Evolutionary conservation across 2,797 vertebrate genomes (phyloP).

Genomic region (Clarias fuscus): DNA sequence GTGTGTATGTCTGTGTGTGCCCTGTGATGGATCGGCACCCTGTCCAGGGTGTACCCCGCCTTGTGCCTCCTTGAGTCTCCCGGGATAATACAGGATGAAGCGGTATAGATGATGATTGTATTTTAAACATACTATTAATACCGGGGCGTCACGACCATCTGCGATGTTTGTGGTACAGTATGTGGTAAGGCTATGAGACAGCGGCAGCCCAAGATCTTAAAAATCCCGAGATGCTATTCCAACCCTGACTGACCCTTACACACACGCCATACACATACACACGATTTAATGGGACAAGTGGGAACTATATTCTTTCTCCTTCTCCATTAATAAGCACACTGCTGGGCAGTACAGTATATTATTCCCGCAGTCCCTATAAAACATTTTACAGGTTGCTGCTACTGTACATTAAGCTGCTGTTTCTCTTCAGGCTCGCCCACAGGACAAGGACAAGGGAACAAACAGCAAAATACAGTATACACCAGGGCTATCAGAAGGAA

Average conservation of each 20-base stretch:
- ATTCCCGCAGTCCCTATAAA: conserved; percentile 26
- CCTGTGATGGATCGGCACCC: no score
- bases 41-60: no score
- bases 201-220: neutral
- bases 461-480: neutral
- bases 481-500: neutral
- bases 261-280: neutral
- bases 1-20: no score
- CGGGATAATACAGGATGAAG: no score
- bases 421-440: conserved; percentile 7
- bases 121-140: no score
- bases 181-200: neutral
- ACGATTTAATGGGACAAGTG: conserved; percentile 13
- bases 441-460: conserved; percentile 9
- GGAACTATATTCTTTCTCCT: conserved; percentile 25
- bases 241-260: conserved; percentile 18
- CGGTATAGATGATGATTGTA: no score
- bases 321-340: conserved; percentile 28
- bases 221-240: conserved; percentile 3
- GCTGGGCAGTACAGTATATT: conserved; percentile 24
- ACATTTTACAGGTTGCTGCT: conserved; percentile 30
- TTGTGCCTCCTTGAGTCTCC: no score
- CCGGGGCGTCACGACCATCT: no score
- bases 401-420: conserved; percentile 20
- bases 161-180: neutral